Base-by-base conservation (phyloP, 2,797 vertebrate species). In the Trichosurus vulpecula region DNA sequence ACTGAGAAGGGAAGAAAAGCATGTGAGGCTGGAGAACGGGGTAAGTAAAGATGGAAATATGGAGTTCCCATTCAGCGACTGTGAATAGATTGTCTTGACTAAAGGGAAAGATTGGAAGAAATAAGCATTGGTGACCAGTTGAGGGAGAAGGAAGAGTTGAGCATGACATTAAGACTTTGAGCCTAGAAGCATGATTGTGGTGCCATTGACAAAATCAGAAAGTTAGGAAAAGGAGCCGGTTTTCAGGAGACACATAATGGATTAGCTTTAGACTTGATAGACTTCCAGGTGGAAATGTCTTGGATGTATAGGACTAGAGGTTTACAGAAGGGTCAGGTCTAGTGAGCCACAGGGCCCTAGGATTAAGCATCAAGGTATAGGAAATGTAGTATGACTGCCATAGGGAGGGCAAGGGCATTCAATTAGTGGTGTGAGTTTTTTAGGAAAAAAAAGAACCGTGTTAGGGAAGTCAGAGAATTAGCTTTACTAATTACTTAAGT, bases 361-460 rank as follows among this genome's bases (percentile, higher is more conserved):
- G 41, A 41, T 41, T 81, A 81, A 81, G 47, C 9, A 47, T 47
- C 41, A 27, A 41, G 25, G 41, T 47, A 25, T 25, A 47, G 41
- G 47, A 47, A 25, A 41, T 47, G 8, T 47, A 81, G 74, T 27
- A 9, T 47, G 41, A 81, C 25, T 74, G 16, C 6, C n/a, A 9
- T 3, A 3, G 6, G 25, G 74, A 81, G 41, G 22, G 41, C 74
- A 81, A 27, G 0, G 41, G 22, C 22, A 25, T 27, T 10, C 22
- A 47, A 9, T 41, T 41, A 74, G 6, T 74, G 19, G n/a, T 41
- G 11, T 74, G 19, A 74, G 12, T 81, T 47, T 81, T 81, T 47
- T 47, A 47, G 3, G n/a, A 22, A 2, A 10, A 47, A 81, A 27
- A 27, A 11, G n/a, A 25, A 22, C 9, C 0, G 0, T 16, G 8